A percentile compares a stretch with the other conserved stretches of the same genome.
phyloP scores from a whole-genome alignment of 2,797 vertebrate species.

The Chelonia mydas region DNA sequence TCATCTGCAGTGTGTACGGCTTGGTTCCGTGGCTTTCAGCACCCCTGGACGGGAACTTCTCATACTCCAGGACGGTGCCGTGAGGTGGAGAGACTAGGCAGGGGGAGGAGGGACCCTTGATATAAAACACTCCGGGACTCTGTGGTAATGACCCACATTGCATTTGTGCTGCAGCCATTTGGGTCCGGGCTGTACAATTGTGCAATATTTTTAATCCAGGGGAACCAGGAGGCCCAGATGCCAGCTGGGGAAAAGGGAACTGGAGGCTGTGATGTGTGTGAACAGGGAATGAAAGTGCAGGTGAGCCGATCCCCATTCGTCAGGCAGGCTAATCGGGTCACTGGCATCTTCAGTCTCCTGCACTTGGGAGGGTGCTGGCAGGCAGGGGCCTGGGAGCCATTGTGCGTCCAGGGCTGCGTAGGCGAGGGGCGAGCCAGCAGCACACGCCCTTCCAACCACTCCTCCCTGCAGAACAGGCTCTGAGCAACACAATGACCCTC shows the following conservation, averaged over 20 bases:
- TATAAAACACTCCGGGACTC: fast-evolving
- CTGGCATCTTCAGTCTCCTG: background rate
- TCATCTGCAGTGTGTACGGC: background rate
- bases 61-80: background rate
- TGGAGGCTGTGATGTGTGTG: background rate
- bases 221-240: background rate
- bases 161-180: fast-evolving
- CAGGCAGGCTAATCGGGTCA: fast-evolving
- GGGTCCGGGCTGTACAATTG: background rate
- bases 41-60: background rate
- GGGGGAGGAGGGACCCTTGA: fast-evolving
- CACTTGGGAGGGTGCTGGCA: background rate
- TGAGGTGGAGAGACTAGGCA: fast-evolving
- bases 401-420: fast-evolving
- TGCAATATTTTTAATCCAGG: background rate
- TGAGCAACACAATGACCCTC: background rate
- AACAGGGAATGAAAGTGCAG: too few relatives aligned
- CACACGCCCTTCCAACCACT: background rate
- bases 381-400: fast-evolving
- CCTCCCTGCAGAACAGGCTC: background rate
- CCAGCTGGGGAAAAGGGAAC: background rate
- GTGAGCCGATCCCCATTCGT: background rate
- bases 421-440: background rate
- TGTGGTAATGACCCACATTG: fast-evolving
- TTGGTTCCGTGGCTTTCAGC: background rate